Conservation (phyloP, 2,797 vertebrate species). For the Crenichthys baileyi region DNA sequence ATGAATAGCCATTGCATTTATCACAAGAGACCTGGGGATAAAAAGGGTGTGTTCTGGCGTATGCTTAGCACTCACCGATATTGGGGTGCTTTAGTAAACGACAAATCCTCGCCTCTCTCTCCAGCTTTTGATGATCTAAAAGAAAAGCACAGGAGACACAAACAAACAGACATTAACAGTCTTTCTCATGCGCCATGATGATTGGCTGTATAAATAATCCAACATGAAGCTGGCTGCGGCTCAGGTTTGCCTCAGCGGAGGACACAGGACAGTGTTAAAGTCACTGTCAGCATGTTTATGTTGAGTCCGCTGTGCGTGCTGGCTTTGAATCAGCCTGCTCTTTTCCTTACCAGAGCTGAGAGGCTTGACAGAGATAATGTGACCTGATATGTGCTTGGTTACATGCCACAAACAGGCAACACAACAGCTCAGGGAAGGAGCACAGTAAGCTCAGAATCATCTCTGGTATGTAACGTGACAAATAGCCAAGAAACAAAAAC, state of each 20-base stretch:
- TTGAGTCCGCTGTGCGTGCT: constrained; percentile 26
- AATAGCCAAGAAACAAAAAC: background rate
- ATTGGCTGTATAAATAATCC: constrained; percentile 47
- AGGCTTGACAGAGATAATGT: constrained; percentile 63
- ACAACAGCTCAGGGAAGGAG: constrained; percentile 35
- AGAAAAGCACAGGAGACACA: constrained; percentile 46
- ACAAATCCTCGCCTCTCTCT: constrained; percentile 96
- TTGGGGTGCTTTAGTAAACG: constrained; percentile 95
- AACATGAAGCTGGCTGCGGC: constrained; percentile 41
- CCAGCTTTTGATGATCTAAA: constrained; percentile 97
- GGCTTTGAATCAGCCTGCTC: constrained; percentile 34
- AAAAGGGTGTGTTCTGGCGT: constrained; percentile 21
- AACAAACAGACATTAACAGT: constrained; percentile 47
- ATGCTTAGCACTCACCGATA: constrained; percentile 86
- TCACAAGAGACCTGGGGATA: constrained; percentile 45
- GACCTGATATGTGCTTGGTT: constrained; percentile 64
- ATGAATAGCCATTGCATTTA: constrained; percentile 60
- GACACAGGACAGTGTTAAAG: constrained; percentile 33
- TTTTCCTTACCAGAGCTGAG: constrained; percentile 59
- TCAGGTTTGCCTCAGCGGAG: constrained; percentile 41
- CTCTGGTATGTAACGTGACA: background rate
- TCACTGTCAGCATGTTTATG: constrained; percentile 40
- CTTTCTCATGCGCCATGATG: constrained; percentile 27
- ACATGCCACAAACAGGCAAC: constrained; percentile 45
- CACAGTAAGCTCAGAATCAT: constrained; percentile 29